These are phyloP conservation scores for Apamea monoglypha DNA, from an alignment of 2,888 invertebrate genomes.

Conservation along the genomic window DNA sequence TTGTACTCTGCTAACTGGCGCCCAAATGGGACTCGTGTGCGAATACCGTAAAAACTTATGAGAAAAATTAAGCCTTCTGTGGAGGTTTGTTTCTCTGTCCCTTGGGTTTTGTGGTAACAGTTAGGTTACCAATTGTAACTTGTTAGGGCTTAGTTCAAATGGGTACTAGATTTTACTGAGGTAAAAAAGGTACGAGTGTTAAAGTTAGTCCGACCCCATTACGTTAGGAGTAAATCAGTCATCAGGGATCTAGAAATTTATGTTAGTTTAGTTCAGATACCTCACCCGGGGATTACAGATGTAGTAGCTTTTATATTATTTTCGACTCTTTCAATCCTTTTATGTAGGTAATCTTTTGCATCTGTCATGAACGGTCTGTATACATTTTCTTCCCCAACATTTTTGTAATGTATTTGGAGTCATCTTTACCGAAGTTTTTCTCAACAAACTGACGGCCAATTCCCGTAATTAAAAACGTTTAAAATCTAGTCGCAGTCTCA, in stretches of 20 bases:
- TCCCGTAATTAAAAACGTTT: too few species aligned
- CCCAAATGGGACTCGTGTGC: conserved; percentile 42
- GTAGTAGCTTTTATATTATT: background rate
- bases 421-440: background rate
- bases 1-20: conserved; percentile 56
- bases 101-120: conserved; percentile 11
- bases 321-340: background rate
- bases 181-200: background rate
- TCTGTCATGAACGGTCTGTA: background rate
- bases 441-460: too few species aligned
- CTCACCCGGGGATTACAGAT: too few species aligned
- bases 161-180: conserved; percentile 6
- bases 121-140: conserved; percentile 7
- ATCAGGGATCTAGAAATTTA: background rate
- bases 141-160: conserved; percentile 9
- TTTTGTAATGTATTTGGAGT: background rate
- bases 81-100: conserved; percentile 12
- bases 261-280: background rate
- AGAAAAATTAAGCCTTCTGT: conserved; percentile 27
- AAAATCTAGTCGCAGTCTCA: too few species aligned
- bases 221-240: background rate
- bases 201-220: background rate
- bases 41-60: conserved; percentile 33
- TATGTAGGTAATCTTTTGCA: background rate
- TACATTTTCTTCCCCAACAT: background rate